These are phyloP conservation scores for Mormyrus iriodes DNA, from an alignment of 2,113 vertebrate species.

Conservation along the genomic window DNA sequence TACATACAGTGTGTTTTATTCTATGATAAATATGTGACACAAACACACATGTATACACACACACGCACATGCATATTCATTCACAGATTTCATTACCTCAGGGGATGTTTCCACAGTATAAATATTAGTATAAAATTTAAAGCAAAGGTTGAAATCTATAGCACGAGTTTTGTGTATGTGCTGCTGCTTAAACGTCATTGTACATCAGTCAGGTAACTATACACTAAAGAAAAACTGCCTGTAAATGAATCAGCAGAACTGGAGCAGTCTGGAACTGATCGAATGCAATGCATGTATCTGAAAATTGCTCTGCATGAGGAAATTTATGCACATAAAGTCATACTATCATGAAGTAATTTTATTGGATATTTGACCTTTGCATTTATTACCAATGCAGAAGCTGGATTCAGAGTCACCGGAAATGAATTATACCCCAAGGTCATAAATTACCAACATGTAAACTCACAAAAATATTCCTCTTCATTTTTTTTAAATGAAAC, in stretches of 20 bases:
- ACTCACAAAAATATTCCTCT: not conserved
- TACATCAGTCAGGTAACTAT: no score
- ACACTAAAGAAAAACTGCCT: no score
- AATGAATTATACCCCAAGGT: constrained; percentile 9
- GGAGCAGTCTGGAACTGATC: not conserved
- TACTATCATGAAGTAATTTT: not conserved
- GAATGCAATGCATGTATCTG: not conserved
- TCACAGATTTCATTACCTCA: not conserved
- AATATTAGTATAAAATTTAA: not conserved
- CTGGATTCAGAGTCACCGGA: constrained; percentile 40
- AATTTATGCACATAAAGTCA: not conserved
- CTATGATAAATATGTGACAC: not conserved
- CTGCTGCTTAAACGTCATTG: no score
- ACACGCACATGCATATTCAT: not conserved
- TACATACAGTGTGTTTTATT: not conserved
- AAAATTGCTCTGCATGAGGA: not conserved
- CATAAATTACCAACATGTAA: not conserved
- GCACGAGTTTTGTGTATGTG: no score
- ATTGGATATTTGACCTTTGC: constrained; percentile 39
- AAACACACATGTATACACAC: not conserved
- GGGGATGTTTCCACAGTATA: not conserved
- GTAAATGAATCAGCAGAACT: not conserved
- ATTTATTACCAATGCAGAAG: constrained; percentile 39
- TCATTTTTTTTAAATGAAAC: not conserved
- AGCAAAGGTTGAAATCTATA: no score